phyloP scores from a whole-genome alignment of 2,888 invertebrate genomes.

The Coenonympha glycerion region DNA sequence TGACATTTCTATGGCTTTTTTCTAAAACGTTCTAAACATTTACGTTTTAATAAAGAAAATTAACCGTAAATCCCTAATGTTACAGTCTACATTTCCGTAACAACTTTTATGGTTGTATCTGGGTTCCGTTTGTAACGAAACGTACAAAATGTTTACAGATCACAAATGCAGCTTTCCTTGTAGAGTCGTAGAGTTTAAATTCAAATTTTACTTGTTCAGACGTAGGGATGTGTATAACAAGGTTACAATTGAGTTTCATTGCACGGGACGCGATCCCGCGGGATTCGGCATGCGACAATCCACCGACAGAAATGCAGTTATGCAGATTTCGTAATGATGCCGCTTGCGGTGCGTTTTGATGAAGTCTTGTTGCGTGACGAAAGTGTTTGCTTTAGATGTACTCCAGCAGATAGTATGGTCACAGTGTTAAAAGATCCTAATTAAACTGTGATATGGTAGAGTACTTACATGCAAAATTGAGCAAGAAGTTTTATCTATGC shows the following conservation, averaged over 20 bases:
- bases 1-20: constrained; percentile 41
- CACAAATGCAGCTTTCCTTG: constrained; percentile 21
- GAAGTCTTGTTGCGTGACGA: constrained; percentile 34
- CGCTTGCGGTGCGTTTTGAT: constrained; percentile 45
- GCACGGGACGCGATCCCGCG: constrained; percentile 35
- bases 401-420: background rate
- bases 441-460: too few relatives aligned
- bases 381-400: constrained; percentile 24
- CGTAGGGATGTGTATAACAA: constrained; percentile 18
- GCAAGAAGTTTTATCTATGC: background rate
- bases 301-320: constrained; percentile 59
- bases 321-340: constrained; percentile 64
- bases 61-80: too few relatives aligned
- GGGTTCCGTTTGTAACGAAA: background rate
- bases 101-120: background rate
- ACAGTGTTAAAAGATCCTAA: too few relatives aligned
- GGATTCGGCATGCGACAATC: constrained; percentile 54
- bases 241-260: constrained; percentile 29
- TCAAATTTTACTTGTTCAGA: background rate
- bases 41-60: background rate
- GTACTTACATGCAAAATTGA: background rate
- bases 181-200: background rate
- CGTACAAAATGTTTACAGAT: background rate
- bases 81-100: background rate
- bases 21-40: background rate